phyloP scores from a whole-genome alignment of 2,888 invertebrate genomes.

The Campoplex nolae region DNA sequence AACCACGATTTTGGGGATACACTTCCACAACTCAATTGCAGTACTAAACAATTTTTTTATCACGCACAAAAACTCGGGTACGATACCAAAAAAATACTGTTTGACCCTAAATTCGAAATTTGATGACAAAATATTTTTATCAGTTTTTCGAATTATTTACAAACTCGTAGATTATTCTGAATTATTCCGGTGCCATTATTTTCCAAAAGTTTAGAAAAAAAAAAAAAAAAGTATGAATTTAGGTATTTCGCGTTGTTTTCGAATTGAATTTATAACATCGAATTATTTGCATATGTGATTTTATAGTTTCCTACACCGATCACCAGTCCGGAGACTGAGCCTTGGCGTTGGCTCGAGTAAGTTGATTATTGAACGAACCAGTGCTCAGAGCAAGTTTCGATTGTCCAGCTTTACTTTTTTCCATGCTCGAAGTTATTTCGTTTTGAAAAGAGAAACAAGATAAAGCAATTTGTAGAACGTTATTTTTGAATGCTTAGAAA shows the following conservation, averaged over 20 bases:
- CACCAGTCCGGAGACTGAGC: slow-evolving; percentile 95
- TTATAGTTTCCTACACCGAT: slow-evolving; percentile 94
- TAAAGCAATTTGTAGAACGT: slow-evolving; percentile 31
- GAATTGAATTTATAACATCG: not conserved
- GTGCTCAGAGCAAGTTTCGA: slow-evolving; percentile 64
- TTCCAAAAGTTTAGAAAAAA: not conserved
- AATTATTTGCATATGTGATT: slow-evolving; percentile 81
- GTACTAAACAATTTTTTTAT: not conserved
- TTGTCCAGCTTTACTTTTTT: slow-evolving; percentile 54
- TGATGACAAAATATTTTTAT: not conserved
- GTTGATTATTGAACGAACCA: slow-evolving; percentile 83
- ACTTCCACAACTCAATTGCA: not conserved
- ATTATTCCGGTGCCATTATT: not conserved
- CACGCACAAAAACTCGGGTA: not conserved
- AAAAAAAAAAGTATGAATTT: not conserved
- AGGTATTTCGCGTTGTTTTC: not conserved
- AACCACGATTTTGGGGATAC: not conserved
- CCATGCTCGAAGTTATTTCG: slow-evolving; percentile 56
- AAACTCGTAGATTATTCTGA: not conserved
- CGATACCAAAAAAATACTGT: not conserved
- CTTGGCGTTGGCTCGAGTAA: slow-evolving; percentile 96
- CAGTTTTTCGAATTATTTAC: not conserved
- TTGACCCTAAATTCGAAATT: not conserved
- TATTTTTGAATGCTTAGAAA: slow-evolving; percentile 24
- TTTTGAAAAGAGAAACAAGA: slow-evolving; percentile 10